Base-by-base conservation (phyloP, 2,888 invertebrate species). In the Netelia virgata region DNA sequence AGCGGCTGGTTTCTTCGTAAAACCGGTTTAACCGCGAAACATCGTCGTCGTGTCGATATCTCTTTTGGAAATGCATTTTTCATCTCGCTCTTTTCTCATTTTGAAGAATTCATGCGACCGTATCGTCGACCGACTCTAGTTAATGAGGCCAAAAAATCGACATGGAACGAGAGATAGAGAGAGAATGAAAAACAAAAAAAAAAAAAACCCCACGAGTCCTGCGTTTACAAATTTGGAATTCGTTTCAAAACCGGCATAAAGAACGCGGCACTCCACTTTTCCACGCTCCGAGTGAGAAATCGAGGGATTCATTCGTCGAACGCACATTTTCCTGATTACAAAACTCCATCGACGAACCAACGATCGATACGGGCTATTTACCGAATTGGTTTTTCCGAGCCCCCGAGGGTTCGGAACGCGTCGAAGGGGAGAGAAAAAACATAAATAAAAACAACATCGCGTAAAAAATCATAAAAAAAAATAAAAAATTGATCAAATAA, bases 11-110 rank as follows among this genome's bases (percentile, higher is more conserved):
- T 76, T 82, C 55, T 47, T 23, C 28, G 20, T 55, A 63, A 70
- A 81, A 81, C 81, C 81, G 63, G 81, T 81, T 81, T 18, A 50
- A 68, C 23, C 55, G 66, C 73, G 43, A 69, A 68, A 36, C 53
- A 63, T 77, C 68, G 41, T 77, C 68, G 41, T 28, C 75, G 75
- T 70, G 16, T 16, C 69, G 57, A 82, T 70, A 70, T 82, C 81
- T 69, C 81, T 82, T 82, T 82, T 76, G 76, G 82, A 66, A 82
- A 76, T 76, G 41, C 23, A 41, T 63, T 70, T 78, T 57, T 16
- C 63, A 20, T 70, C 43, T 61, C 16, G 57, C n/a, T 36, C 28
- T 41, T 20, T 16, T 55, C 36, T 18, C 18, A 23, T 16, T 57
- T 16, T 57, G 16, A 28, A 36, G 43, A 43, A 63, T 64, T 43